Base-by-base conservation (phyloP, 1,140 invertebrate genomes). In the Scaptodrosophila lebanonensis region DNA sequence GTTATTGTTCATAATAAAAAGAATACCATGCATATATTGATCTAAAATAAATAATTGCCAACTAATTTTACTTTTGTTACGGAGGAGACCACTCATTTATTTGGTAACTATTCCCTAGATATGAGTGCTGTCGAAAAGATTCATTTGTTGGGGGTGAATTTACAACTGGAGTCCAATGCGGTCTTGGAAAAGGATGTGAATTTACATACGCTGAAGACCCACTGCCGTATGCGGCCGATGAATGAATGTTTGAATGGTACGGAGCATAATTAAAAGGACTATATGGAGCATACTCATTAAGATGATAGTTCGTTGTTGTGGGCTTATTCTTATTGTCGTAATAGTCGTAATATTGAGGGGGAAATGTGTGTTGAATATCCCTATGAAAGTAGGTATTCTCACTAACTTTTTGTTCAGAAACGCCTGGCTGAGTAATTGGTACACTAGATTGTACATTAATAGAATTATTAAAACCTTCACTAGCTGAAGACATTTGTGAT, bases 301-400 rank as follows among this genome's bases (percentile, higher is more conserved):
- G 38, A 58, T 83, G 75, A 33, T 83, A 83, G 48, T 65, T 47
- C 27, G 47, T 50, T 17, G 76, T 32, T 29, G 69, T 20, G 9
- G 69, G 22, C 59, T 79, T 69, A 15, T 57, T 71, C 70, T 82
- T 82, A 75, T 83, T 82, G 58, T 82, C 76, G 32, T 82, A 82
- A 33, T 76, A 82, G 25, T 82, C 77, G 44, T 82, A 82, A 48
- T 82, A 82, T 63, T 82, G 75, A n/a, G 69, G 76, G 4, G 75
- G 66, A 43, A 70, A 70, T 4, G 75, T 13, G 42, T 72, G 75
- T 43, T 75, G 75, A 43, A 75, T 57, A 35, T 69, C 67, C 32
- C 48, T 52, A 17, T 79, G 47, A 30, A 83, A 82, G 30, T 70
- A 83, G 9, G 62, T 56, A 17, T 58, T 75, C 29, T 83, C 75